Conservation (phyloP, 2,797 vertebrate genomes). For the Scomberomorus guttatus region DNA sequence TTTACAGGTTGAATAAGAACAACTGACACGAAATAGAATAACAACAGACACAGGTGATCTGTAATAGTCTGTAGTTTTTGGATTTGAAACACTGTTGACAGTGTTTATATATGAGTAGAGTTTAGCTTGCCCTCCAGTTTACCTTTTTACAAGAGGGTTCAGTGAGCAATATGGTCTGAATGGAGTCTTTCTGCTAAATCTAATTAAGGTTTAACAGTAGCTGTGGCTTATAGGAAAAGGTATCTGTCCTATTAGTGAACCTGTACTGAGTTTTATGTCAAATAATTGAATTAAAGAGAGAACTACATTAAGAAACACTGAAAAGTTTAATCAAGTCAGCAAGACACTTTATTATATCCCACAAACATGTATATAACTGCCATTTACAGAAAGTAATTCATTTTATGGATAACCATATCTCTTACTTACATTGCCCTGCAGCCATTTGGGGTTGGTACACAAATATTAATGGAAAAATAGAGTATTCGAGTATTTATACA, state of each 20-base stretch:
- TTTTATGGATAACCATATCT: not conserved
- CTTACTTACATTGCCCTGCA: not conserved
- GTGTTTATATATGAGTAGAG: not conserved
- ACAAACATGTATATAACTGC: not conserved
- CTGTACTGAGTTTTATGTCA: constrained; percentile 41
- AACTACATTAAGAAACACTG: constrained; percentile 14
- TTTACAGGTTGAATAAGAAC: too few relatives aligned
- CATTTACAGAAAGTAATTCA: not conserved
- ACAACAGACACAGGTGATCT: too few relatives aligned
- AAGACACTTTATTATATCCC: not conserved
- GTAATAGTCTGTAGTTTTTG: not conserved
- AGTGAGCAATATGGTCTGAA: constrained; percentile 9
- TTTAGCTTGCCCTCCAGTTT: constrained; percentile 4
- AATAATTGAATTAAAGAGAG: constrained; percentile 57
- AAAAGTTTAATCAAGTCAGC: constrained; percentile 18
- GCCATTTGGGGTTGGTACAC: not conserved
- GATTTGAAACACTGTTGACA: not conserved
- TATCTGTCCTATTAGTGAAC: constrained; percentile 52
- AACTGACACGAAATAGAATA: too few relatives aligned
- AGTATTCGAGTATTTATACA: not conserved
- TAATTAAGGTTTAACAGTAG: constrained; percentile 67
- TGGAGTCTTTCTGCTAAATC: constrained; percentile 52
- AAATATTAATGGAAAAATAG: not conserved
- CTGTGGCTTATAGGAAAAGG: constrained; percentile 30
- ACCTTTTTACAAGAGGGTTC: constrained; percentile 45